Evolutionary conservation across 2,888 invertebrate genomes (phyloP).

Genomic region (Acleris cristana): DNA sequence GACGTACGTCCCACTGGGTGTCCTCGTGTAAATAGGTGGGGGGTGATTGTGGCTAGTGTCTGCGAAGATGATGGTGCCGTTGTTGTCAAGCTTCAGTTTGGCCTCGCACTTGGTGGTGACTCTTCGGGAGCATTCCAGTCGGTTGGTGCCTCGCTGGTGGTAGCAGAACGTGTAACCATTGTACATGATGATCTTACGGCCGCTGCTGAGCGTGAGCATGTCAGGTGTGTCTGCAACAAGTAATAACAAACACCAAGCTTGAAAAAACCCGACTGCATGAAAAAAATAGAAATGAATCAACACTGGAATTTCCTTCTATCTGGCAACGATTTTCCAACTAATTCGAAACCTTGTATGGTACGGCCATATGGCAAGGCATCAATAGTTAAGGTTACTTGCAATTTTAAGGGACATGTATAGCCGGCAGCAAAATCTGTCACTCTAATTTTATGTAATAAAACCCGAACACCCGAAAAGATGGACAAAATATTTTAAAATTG

Average conservation of each 20-base stretch:
- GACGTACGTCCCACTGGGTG: conserved; percentile 14
- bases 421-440: too few species aligned
- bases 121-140: conserved; percentile 34
- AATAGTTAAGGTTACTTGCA: too few species aligned
- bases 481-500: too few species aligned
- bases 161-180: conserved; percentile 38
- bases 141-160: conserved; percentile 25
- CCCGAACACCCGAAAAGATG: too few species aligned
- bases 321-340: too few species aligned
- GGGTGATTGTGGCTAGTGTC: conserved; percentile 39
- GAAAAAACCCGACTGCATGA: too few species aligned
- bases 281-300: too few species aligned
- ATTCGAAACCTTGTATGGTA: too few species aligned
- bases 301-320: too few species aligned
- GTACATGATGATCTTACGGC: conserved; percentile 36
- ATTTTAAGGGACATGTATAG: too few species aligned
- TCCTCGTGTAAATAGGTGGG: conserved; percentile 38
- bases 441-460: too few species aligned
- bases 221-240: conserved; percentile 18
- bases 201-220: conserved; percentile 16
- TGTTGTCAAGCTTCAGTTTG: conserved; percentile 24
- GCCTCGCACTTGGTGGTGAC: conserved; percentile 32
- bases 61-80: conserved; percentile 31
- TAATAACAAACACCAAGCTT: neutral
- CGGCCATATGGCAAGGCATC: too few species aligned